These are phyloP conservation scores for Ctenopoma multispine DNA, from an alignment of 2,797 vertebrate species.

Conservation along the genomic window DNA sequence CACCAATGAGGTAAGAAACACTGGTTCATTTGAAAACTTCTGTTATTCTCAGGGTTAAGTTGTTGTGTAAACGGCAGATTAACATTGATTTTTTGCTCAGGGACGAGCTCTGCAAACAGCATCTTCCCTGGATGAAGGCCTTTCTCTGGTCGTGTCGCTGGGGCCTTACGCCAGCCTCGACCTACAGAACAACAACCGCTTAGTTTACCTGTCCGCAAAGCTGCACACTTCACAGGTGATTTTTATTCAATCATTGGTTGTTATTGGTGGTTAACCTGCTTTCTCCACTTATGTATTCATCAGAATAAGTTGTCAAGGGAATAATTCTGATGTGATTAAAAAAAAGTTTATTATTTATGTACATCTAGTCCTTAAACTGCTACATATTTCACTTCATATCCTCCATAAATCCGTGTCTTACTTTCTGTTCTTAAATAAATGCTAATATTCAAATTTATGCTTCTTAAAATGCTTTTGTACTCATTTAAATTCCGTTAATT, in stretches of 20 bases:
- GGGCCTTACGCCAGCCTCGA: constrained; percentile 80
- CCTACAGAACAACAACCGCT: constrained; percentile 86
- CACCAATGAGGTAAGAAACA: constrained; percentile 90
- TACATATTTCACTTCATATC: background rate
- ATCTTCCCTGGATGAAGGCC: constrained; percentile 90
- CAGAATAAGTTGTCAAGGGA: background rate
- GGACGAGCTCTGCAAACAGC: constrained; percentile 90
- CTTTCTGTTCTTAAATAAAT: background rate
- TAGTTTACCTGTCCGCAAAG: constrained; percentile 89
- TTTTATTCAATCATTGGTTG: background rate
- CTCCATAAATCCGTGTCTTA: background rate
- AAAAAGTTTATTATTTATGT: too few species aligned
- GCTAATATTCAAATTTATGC: too few species aligned
- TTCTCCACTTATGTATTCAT: background rate
- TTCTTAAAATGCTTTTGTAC: background rate
- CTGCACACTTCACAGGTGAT: constrained; percentile 90
- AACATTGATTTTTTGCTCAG: constrained; percentile 66
- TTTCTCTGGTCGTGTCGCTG: constrained; percentile 88
- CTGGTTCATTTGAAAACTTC: background rate
- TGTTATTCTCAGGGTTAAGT: background rate
- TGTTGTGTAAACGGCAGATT: background rate
- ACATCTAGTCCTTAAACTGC: too few species aligned
- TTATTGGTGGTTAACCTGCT: background rate
- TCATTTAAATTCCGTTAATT: too few species aligned
- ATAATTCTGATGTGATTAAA: background rate